These are phyloP conservation scores for Ivindomyrus marchei DNA, from an alignment of 2,113 vertebrate genomes.

Conservation along the genomic window DNA sequence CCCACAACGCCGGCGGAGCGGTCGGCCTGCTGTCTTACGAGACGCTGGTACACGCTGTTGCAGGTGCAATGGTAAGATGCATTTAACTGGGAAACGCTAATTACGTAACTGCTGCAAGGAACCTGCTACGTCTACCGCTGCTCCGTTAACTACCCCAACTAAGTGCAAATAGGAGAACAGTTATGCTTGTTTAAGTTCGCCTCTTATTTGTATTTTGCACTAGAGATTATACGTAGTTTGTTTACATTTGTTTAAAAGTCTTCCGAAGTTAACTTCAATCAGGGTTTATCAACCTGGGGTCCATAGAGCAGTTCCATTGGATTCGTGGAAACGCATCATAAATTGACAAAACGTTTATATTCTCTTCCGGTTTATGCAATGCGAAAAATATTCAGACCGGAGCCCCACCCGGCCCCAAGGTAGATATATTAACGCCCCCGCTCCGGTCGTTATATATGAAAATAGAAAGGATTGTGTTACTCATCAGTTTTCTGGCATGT, in stretches of 20 bases:
- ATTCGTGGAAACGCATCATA: not conserved
- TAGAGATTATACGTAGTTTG: not conserved
- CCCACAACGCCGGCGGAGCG: constrained; percentile 35
- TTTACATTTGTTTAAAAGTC: not conserved
- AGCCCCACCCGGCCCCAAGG: not conserved
- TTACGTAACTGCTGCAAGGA: not conserved
- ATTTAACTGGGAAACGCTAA: not conserved
- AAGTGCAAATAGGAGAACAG: not conserved
- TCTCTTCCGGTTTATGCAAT: not conserved
- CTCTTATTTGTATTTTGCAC: not conserved
- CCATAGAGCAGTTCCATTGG: not conserved
- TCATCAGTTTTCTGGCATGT: not conserved
- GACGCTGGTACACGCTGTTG: constrained; percentile 66
- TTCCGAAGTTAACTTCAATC: not conserved
- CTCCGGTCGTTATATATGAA: not conserved
- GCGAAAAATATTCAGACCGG: not conserved
- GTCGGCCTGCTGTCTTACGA: constrained; percentile 61
- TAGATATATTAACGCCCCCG: not conserved
- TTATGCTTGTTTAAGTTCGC: not conserved
- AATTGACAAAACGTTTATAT: not conserved
- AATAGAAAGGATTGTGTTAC: not conserved
- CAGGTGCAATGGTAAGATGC: constrained; percentile 61
- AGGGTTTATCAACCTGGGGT: not conserved
- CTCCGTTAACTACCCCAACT: not conserved
- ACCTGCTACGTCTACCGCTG: not conserved